Conservation (phyloP, 2,113 vertebrate genomes). For the Gavia stellata region DNA sequence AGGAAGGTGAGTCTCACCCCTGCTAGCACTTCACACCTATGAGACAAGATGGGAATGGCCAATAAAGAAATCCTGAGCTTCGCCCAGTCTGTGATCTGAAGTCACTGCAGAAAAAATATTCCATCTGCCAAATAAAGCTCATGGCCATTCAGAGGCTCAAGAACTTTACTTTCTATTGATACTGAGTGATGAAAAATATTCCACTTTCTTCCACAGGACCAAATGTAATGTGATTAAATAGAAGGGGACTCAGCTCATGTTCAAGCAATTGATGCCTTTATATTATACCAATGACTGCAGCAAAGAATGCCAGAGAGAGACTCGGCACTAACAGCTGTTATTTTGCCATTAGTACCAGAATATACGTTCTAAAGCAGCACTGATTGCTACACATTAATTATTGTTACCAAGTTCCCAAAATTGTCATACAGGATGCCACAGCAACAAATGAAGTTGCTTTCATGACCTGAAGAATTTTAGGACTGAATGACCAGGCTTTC, state of each 20-base stretch:
- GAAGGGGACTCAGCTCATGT: neutral
- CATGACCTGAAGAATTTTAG: neutral
- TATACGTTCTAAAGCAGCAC: neutral
- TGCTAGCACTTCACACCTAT: neutral
- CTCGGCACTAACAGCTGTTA: neutral
- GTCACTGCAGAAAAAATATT: neutral
- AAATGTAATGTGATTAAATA: neutral
- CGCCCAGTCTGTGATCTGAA: neutral
- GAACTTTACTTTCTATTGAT: neutral
- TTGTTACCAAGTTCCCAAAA: neutral
- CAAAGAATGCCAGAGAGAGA: neutral
- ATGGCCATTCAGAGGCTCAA: neutral
- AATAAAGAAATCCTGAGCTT: neutral
- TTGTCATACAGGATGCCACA: neutral
- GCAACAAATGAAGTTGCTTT: neutral
- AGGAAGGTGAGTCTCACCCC: neutral
- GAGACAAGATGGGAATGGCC: neutral
- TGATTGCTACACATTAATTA: neutral
- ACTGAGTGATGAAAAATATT: neutral
- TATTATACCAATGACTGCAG: neutral
- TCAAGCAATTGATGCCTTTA: neutral
- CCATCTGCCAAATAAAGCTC: neutral
- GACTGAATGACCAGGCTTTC: neutral
- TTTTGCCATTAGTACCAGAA: neutral
- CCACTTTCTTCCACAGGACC: neutral